Base-by-base conservation (phyloP, 1,140 invertebrate species). In the Drosophila yakuba region DNA sequence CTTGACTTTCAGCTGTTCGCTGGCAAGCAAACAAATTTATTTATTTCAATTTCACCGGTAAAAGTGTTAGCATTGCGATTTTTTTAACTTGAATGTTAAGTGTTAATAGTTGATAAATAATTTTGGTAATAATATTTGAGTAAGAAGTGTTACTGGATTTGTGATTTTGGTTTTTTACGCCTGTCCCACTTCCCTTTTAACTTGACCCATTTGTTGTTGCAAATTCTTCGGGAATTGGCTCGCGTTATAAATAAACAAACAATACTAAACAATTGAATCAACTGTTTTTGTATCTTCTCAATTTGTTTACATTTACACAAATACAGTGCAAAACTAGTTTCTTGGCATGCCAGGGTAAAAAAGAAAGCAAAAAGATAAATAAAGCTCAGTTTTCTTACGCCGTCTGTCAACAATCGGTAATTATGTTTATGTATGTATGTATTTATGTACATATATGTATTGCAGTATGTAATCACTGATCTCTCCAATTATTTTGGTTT, bases 261-360 rank as follows among this genome's bases (percentile, higher is more conserved):
- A 5, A 28, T 23, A n/a, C 45, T 52, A 38, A 72, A 72, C 57
- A 56, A 62, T 43, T 48, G 11, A 15, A 28, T 56, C 3, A 43
- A 38, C 43, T 47, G 66, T 73, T 44, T 39, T 25, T 4, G 25
- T 25, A 25, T 25, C 25, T 25, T 74, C 43, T 54, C 35, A 20
- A 38, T 36, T 44, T 23, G 14, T 28, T 25, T 25, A 56, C 61
- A 35, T 74, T 74, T 56, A 63, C 38, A 15, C 60, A 11, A 41
- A 12, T 32, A n/a, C 20, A 47, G 51, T 57, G 43, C 43, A 54
- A 77, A 84, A 85, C 81, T 85, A 73, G 80, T 85, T 85, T 84
- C 68, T 23, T 44, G 61, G 55, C 61, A 50, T 57, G 59, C 7
- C 36, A 3, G 8, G 15, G 23, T 5, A 11, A 11, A 35, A 43